phyloP scores from a whole-genome alignment of 2,888 invertebrate species.

The Julus scandinavius region DNA sequence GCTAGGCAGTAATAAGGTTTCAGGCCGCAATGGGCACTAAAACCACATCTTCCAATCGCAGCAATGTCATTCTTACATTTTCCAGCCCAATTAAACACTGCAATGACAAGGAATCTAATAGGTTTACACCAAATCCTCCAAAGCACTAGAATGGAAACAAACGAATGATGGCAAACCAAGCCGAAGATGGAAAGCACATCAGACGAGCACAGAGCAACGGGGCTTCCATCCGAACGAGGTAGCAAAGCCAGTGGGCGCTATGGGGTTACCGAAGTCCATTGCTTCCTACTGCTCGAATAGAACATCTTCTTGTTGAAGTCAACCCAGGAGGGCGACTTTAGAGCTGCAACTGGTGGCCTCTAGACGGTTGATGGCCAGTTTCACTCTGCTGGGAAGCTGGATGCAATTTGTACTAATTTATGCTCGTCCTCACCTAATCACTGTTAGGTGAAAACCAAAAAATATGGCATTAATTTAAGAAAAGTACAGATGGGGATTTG shows the following conservation, averaged over 20 bases:
- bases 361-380: constrained; percentile 34
- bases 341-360: constrained; percentile 48
- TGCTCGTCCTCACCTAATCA: constrained; percentile 59
- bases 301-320: constrained; percentile 13
- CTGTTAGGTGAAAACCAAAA: constrained; percentile 61
- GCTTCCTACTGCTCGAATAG: not conserved
- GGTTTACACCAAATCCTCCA: not conserved
- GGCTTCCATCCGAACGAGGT: not conserved
- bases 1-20: too few species aligned
- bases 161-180: constrained; percentile 40
- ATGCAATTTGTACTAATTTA: constrained; percentile 63
- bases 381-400: constrained; percentile 56
- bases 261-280: constrained; percentile 9
- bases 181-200: constrained; percentile 43
- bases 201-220: constrained; percentile 14
- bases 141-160: constrained; percentile 43
- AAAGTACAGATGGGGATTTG: not conserved
- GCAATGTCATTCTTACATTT: not conserved
- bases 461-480: constrained; percentile 55
- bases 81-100: constrained; percentile 6
- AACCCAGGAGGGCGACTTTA: constrained; percentile 29
- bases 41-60: not conserved
- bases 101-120: not conserved
- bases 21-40: too few species aligned
- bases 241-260: constrained; percentile 41